A percentile compares a stretch with the other conserved stretches of the same genome.
phyloP scores from a whole-genome alignment of 2,797 vertebrate genomes.

The Neosilurus hyrtlii region DNA sequence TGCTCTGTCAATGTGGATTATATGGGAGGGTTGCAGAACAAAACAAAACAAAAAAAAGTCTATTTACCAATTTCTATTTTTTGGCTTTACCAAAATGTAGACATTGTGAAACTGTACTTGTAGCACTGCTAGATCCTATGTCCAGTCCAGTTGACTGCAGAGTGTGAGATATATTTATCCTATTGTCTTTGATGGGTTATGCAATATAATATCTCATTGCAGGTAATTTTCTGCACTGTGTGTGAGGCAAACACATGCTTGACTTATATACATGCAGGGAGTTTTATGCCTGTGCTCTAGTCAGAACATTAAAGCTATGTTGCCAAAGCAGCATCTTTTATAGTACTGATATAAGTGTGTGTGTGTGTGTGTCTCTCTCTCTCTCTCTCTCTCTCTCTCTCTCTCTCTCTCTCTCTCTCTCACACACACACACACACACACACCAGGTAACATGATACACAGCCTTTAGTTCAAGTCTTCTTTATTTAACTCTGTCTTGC shows the following conservation, averaged over 20 bases:
- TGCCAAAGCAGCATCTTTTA: conserved; percentile 17
- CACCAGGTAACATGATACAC: conserved; percentile 32
- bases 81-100: too few species aligned
- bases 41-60: too few species aligned
- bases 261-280: conserved; percentile 19
- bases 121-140: neutral
- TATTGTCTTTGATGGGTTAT: neutral
- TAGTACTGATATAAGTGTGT: conserved; percentile 6
- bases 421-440: neutral
- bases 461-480: conserved; percentile 25
- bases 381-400: too few species aligned
- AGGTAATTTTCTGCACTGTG: conserved; percentile 1
- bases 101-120: neutral
- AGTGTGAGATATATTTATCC: conserved; percentile 24
- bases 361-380: too few species aligned
- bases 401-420: too few species aligned
- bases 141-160: neutral
- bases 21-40: too few species aligned
- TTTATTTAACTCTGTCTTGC: conserved; percentile 41
- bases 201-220: conserved; percentile 3
- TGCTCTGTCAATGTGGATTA: too few species aligned
- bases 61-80: too few species aligned
- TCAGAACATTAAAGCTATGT: conserved; percentile 3
- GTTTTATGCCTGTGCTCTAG: neutral
- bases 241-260: neutral